Evolutionary conservation across 2,797 vertebrate genomes (phyloP), one percentile per base, ranked within the genome.

Genomic region (Hylomyscus alleni): DNA sequence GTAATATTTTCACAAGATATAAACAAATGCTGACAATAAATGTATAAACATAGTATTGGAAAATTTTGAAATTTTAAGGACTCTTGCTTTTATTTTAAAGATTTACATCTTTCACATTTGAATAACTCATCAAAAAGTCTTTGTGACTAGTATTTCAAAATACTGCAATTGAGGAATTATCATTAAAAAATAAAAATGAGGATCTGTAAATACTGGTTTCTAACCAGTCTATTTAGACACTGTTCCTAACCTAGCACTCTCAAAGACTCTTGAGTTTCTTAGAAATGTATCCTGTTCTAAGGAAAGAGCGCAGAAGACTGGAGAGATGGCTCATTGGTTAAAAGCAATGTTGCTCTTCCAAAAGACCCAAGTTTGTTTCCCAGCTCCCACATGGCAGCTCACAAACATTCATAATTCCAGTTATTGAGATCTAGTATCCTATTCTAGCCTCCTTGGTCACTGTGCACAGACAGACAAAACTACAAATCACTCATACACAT

Each of bases 121-220:
- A 96, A 72, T 94, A 91, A 19, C 76, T 92, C 6, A 81, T 58
- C 17, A 47, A 96, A 95, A 84, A 62, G 47, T 94, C 58, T 83
- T 83, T 89, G 50, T 93, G 77, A 14, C n/a, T 92, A 5, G 19
- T 94, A 62, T 67, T 78, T 94, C 52, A 86, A 93, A 95, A 93
- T 29, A 77, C 91, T 95, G 75, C 47, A 24, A 6, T 75, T 95
- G 78, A 76, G 14, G 37, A 86, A 88, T 89, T 93, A n/a, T 47
- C n/a, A 54, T 69, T 90, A 47, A 44, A 31, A n/a, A 83, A 50
- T 50, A 90, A 78, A 44, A 77, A 81, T 95, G 67, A 75, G 84
- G 94, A 92, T 92, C 91, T 69, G 24, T 85, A 97, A 78, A 47
- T 65, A 77, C 77, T 96, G 12, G 20, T 93, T 96, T 95, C 60